These are phyloP conservation scores for Ondatra zibethicus DNA, from an alignment of 2,113 vertebrate genomes.

Conservation along the genomic window DNA sequence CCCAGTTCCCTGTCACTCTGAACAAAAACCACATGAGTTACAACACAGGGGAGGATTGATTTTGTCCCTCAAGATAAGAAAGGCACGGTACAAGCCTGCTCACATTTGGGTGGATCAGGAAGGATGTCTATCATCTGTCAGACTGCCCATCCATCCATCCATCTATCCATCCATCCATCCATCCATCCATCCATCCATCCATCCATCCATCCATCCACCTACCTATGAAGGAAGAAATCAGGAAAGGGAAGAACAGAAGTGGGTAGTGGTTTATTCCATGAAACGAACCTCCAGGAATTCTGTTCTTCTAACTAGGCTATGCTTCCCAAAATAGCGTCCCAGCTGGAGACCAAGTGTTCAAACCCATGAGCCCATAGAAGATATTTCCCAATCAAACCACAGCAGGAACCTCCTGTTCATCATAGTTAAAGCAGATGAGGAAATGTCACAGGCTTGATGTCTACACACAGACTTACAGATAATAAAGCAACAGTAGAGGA, in stretches of 20 bases:
- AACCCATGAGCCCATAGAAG: neutral
- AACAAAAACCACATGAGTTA: neutral
- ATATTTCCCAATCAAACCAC: neutral
- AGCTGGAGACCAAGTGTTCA: neutral
- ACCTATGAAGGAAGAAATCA: neutral
- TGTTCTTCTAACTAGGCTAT: neutral
- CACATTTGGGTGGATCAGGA: neutral
- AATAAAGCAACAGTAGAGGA: neutral
- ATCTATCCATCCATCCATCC: neutral
- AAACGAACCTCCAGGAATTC: neutral
- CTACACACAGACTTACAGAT: fast-evolving
- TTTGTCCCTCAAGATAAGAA: neutral
- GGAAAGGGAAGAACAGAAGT: neutral
- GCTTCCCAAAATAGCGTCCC: neutral
- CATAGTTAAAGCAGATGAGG: neutral
- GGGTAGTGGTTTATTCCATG: neutral
- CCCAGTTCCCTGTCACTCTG: neutral
- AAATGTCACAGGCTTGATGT: neutral
- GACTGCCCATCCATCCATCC: too few species aligned
- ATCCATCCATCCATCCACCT: neutral
- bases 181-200: neutral
- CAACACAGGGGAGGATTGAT: neutral
- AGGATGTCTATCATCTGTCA: neutral
- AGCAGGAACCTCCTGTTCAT: neutral
- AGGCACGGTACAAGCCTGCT: neutral